These are phyloP conservation scores for Calyptommatus sinebrachiatus DNA, from an alignment of 2,113 vertebrate genomes.

Conservation along the genomic window DNA sequence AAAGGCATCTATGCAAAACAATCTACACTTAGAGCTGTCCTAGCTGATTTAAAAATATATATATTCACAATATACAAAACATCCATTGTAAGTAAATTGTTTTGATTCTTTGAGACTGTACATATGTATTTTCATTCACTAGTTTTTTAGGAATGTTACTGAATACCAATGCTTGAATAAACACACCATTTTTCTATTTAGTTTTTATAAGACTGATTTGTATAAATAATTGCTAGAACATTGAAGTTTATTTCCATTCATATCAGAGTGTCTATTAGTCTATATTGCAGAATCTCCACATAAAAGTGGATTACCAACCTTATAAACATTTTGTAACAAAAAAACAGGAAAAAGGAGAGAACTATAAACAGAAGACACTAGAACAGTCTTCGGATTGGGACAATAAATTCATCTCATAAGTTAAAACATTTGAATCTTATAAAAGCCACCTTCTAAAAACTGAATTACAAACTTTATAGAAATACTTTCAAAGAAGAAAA, in stretches of 20 bases:
- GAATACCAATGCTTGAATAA: constrained; percentile 5
- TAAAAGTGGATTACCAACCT: not conserved
- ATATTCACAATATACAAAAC: constrained; percentile 63
- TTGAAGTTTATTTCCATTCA: not conserved
- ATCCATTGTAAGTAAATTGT: constrained; percentile 47
- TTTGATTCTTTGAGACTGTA: constrained; percentile 70
- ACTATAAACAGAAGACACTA: not conserved
- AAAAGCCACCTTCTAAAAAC: not conserved
- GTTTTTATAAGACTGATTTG: constrained; percentile 3
- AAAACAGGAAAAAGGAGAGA: not conserved
- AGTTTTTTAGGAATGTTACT: constrained; percentile 51
- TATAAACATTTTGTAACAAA: not conserved
- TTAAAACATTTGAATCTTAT: not conserved
- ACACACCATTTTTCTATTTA: not conserved
- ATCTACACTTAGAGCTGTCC: constrained; percentile 83
- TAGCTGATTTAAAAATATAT: constrained; percentile 72
- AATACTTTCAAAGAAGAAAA: not conserved
- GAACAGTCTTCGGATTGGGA: not conserved
- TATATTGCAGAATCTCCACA: not conserved
- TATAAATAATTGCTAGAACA: not conserved
- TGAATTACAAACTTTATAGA: not conserved
- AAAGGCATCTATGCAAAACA: constrained; percentile 97
- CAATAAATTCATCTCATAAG: not conserved
- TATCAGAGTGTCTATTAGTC: not conserved
- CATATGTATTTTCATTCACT: constrained; percentile 59